Evolutionary conservation across 2,113 vertebrate genomes (phyloP).

Genomic region (Chamaetylas fuelleborni): DNA sequence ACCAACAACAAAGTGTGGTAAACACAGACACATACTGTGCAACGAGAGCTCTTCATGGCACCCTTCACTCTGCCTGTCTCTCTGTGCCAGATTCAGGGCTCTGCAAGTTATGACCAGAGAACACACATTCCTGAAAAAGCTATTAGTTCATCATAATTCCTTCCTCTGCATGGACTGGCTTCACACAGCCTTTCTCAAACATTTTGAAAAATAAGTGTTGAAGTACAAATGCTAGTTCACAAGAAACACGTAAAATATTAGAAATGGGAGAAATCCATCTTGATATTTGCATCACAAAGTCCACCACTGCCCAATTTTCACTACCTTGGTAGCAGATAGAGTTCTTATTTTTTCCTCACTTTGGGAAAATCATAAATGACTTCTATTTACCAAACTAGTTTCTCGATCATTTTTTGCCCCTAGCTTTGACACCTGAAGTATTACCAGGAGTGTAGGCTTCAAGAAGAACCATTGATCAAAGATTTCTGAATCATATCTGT

Average conservation of each 20-base stretch:
- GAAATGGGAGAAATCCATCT: not conserved
- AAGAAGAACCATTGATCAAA: not conserved
- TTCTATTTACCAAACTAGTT: not conserved
- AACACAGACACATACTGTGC: fast-evolving
- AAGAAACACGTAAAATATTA: not conserved
- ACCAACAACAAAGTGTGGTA: not conserved
- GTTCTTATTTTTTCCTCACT: not conserved
- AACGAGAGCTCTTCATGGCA: not conserved
- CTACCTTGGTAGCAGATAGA: not conserved
- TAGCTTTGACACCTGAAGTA: not conserved
- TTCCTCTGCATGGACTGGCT: not conserved
- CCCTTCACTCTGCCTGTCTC: too few species aligned
- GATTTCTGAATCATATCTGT: not conserved
- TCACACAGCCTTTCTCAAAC: not conserved
- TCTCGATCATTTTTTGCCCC: not conserved
- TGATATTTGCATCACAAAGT: not conserved
- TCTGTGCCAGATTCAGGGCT: not conserved
- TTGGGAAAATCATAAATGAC: not conserved
- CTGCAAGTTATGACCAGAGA: not conserved
- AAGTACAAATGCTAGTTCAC: not conserved
- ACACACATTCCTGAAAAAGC: not conserved
- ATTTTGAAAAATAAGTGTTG: not conserved
- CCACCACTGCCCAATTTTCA: not conserved
- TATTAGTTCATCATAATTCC: not conserved
- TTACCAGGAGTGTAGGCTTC: not conserved